phyloP scores from a whole-genome alignment of 2,888 invertebrate genomes.

The Antheraea assamensis region DNA sequence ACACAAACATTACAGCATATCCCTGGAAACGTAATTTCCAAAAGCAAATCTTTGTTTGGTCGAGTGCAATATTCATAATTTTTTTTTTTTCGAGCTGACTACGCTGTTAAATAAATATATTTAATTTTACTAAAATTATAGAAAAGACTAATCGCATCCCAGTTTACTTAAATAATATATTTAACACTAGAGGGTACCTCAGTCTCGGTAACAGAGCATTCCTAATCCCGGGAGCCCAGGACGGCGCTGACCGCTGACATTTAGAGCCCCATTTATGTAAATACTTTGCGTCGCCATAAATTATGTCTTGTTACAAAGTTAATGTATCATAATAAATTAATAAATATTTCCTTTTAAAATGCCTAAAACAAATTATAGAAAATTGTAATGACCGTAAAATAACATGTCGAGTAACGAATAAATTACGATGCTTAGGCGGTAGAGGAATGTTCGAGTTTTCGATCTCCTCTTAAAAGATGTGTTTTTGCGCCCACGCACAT shows the following conservation, averaged over 20 bases:
- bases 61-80: no score
- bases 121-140: background rate
- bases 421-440: no score
- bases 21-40: no score
- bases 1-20: no score
- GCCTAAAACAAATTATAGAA: background rate
- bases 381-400: background rate
- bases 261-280: constrained; percentile 10
- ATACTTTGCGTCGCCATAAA: background rate
- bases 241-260: background rate
- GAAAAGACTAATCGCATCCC: background rate
- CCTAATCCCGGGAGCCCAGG: background rate
- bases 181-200: background rate
- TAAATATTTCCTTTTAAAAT: background rate
- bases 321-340: background rate
- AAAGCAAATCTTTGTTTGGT: no score
- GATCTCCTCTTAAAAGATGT: no score
- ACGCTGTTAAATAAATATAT: no score
- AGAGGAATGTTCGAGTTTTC: no score
- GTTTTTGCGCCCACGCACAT: no score
- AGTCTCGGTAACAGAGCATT: background rate
- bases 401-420: no score
- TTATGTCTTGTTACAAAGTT: background rate
- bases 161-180: background rate
- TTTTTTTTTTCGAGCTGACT: no score